phyloP scores from a whole-genome alignment of 2,797 vertebrate species.

The Bradypodion ventrale region DNA sequence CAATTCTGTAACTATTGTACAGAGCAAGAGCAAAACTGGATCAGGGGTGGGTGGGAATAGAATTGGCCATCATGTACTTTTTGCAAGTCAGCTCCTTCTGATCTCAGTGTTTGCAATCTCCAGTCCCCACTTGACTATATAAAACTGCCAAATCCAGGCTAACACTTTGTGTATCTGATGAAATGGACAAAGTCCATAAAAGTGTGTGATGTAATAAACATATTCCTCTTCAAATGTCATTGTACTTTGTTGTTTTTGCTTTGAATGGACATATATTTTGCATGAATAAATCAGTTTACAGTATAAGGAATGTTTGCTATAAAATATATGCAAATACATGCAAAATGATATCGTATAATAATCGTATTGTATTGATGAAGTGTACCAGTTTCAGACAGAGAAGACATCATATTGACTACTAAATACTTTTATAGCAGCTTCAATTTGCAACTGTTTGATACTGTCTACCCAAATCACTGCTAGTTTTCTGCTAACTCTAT shows the following conservation, averaged over 20 bases:
- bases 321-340: not conserved
- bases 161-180: not conserved
- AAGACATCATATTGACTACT: not conserved
- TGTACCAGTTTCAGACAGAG: not conserved
- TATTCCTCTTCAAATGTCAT: not conserved
- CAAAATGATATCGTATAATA: no score
- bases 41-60: no score
- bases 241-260: not conserved
- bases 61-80: not conserved
- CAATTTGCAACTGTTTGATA: not conserved
- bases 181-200: not conserved
- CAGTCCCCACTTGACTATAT: not conserved
- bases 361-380: not conserved
- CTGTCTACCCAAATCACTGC: not conserved
- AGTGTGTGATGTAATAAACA: not conserved
- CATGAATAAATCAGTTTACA: no score
- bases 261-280: not conserved
- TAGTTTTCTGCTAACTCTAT: not conserved
- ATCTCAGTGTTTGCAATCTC: not conserved
- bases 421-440: not conserved
- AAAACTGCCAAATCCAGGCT: not conserved
- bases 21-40: not conserved
- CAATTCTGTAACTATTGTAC: not conserved
- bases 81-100: not conserved
- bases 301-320: not conserved